Evolutionary conservation across 2,888 invertebrate species (phyloP), one percentile per base, ranked within the genome.

Genomic region (Dyspetes luteomarginatus): DNA sequence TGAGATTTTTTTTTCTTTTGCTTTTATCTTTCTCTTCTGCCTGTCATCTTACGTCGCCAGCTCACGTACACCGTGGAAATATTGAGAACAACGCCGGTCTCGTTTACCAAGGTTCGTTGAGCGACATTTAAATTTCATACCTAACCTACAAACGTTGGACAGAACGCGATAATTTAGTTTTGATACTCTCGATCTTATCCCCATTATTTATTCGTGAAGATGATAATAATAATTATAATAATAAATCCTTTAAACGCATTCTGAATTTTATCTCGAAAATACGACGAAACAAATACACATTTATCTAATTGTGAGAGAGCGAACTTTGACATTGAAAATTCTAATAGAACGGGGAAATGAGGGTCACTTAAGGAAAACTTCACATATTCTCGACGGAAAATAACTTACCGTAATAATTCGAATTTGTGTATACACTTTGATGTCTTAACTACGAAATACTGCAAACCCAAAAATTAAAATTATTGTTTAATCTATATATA

Each of bases 61-160:
- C n/a, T n/a, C n/a, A n/a, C n/a, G n/a, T n/a, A n/a, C 4, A 50
- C 17, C 17, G 36, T 30, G 55, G 64, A 56, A 19, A 19, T 9
- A 24, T 22, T 45, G 58, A 12, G 36, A 17, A 48, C 48, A 58
- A 58, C n/a, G 28, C 71, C 80, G 80, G 60, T 52, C 12, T 24
- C 45, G 36, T n/a, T n/a, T n/a, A 30, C 28, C 64, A 45, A 80
- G 67, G 80, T 76, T 80, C 79, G 79, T 75, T 67, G 69, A 56
- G 19, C 19, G 56, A 12, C 19, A 75, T 80, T 55, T 43, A 67
- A 76, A 67, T 72, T 75, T 60, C 50, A 24, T 45, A 68, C 68
- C 5, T 76, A 75, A 76, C 75, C 73, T 74, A 43, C 17, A 62
- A 65, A 26, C 4, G 7, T 30, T 19, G 9, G 17, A 48, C 2